These are phyloP conservation scores for Oscheius onirici DNA, from an alignment of 2,888 invertebrate genomes.

Conservation along the genomic window DNA sequence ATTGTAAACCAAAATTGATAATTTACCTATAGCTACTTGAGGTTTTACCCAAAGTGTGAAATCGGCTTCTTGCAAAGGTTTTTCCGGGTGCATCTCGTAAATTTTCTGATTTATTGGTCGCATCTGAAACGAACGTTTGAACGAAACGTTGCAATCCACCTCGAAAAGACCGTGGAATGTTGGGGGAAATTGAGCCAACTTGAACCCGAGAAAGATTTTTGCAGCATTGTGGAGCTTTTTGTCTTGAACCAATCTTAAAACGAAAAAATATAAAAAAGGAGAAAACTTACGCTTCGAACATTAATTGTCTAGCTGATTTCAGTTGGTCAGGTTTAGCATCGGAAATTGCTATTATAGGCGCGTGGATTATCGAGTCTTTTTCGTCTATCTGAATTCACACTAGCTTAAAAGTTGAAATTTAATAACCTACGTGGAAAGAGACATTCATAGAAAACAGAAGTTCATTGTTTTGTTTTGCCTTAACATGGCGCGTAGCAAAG, in stretches of 20 bases:
- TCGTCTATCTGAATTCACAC: constrained; percentile 30
- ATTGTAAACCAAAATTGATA: background rate
- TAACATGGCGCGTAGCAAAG: constrained; percentile 71
- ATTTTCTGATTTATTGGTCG: constrained; percentile 28
- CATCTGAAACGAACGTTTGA: constrained; percentile 1
- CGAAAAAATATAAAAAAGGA: constrained; percentile 25
- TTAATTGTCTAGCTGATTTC: constrained; percentile 28
- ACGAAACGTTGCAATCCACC: background rate
- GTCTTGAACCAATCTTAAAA: constrained; percentile 30
- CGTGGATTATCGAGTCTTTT: constrained; percentile 46
- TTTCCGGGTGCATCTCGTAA: constrained; percentile 1
- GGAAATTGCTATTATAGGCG: constrained; percentile 71
- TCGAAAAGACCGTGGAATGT: constrained; percentile 35
- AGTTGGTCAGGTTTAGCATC: constrained; percentile 64
- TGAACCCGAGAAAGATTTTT: constrained; percentile 29
- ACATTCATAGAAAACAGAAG: constrained; percentile 66
- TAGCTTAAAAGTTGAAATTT: background rate
- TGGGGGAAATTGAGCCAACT: constrained; percentile 28
- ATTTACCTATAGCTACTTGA: constrained; percentile 14
- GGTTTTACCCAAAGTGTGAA: constrained; percentile 39
- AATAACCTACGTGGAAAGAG: constrained; percentile 36
- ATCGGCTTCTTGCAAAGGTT: constrained; percentile 25
- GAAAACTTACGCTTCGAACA: constrained; percentile 3
- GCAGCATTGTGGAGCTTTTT: constrained; percentile 7
- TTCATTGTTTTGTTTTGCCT: constrained; percentile 71